Percentiles rank a stretch among this genome's conserved stretches.
Evolutionary conservation across 1,140 invertebrate genomes (phyloP).

Genomic region (Tetranychus cinnabarinus): DNA sequence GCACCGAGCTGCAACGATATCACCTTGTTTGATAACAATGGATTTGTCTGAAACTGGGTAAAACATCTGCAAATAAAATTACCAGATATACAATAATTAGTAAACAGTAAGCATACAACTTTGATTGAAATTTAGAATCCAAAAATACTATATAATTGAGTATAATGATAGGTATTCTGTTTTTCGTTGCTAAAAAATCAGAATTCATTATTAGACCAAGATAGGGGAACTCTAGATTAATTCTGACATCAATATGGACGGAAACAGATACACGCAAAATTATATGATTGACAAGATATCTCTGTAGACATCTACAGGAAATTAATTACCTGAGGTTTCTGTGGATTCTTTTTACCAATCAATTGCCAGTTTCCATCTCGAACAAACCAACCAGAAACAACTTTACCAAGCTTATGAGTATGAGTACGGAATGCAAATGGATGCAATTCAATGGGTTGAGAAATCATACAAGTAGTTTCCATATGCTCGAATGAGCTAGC

Average conservation of each 20-base stretch:
- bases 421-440: constrained; percentile 88
- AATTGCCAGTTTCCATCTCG: constrained; percentile 44
- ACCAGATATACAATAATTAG: background rate
- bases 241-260: too few species aligned
- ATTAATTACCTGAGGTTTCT: constrained; percentile 43
- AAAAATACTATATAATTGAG: background rate
- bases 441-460: constrained; percentile 57
- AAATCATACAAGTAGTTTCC: constrained; percentile 59
- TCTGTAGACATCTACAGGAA: background rate
- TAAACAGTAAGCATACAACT: background rate
- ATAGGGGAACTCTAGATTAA: too few species aligned
- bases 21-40: constrained; percentile 33
- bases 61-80: constrained; percentile 44
- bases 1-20: constrained; percentile 64
- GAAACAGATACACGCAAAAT: background rate
- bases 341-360: constrained; percentile 70
- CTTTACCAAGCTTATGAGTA: constrained; percentile 61
- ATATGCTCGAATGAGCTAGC: constrained; percentile 46
- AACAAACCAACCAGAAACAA: constrained; percentile 66
- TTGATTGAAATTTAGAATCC: background rate
- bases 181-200: background rate
- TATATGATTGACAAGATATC: background rate
- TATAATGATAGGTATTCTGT: background rate
- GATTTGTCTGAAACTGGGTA: constrained; percentile 46
- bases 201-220: too few species aligned